These are phyloP conservation scores for Zootoca vivipara DNA, from an alignment of 2,113 vertebrate genomes.

Conservation along the genomic window DNA sequence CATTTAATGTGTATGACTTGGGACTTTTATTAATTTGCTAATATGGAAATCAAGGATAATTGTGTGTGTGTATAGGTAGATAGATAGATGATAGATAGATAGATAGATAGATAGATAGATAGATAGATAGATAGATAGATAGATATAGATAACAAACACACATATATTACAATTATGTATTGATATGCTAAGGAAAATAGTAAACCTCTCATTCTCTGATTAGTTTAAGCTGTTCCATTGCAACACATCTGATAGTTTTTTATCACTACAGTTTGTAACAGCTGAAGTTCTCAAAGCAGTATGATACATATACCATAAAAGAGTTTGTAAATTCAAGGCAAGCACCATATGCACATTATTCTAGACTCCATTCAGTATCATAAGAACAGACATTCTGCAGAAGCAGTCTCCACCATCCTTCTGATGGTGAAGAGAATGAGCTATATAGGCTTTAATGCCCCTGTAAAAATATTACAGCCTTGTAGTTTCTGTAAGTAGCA, in stretches of 20 bases:
- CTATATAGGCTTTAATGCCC: neutral
- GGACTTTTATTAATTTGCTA: conserved; percentile 20
- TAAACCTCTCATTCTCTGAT: neutral
- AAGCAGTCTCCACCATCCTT: neutral
- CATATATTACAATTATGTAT: neutral
- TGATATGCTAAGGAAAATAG: neutral
- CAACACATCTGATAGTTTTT: neutral
- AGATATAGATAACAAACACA: neutral
- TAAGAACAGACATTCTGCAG: neutral
- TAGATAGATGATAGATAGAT: no score
- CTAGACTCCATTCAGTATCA: neutral
- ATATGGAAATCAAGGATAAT: neutral
- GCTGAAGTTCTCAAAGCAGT: neutral
- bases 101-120: no score
- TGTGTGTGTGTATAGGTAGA: no score
- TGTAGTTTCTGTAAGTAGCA: conserved; percentile 2
- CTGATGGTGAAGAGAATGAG: neutral
- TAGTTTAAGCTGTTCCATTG: neutral
- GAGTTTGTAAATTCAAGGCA: neutral
- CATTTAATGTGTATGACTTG: conserved; percentile 6
- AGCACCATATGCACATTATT: neutral
- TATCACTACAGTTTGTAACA: neutral
- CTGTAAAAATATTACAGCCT: neutral
- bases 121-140: no score
- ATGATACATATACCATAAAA: neutral